These are phyloP conservation scores for Gymnoscelis rufifasciata DNA, from an alignment of 2,888 invertebrate species.

Conservation along the genomic window DNA sequence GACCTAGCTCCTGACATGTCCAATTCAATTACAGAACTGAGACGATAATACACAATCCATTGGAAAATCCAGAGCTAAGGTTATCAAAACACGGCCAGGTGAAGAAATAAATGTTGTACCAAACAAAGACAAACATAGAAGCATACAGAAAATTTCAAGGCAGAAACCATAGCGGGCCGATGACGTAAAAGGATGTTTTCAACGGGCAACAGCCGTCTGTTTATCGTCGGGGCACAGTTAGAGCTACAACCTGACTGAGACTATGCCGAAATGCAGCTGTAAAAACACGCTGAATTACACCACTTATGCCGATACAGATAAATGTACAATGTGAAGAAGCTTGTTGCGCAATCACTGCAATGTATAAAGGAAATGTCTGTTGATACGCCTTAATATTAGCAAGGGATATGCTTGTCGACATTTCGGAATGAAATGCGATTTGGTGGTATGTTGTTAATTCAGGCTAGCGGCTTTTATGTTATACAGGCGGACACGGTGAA, in stretches of 20 bases:
- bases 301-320: slow-evolving; percentile 53
- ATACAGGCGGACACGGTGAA: no score
- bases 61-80: slow-evolving; percentile 14
- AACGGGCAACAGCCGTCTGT: slow-evolving; percentile 73
- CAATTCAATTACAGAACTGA: no score
- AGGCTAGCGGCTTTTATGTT: no score
- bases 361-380: slow-evolving; percentile 11
- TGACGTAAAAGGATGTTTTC: slow-evolving; percentile 80
- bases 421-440: not conserved
- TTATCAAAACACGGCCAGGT: slow-evolving; percentile 15
- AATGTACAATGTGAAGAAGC: slow-evolving; percentile 29
- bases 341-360: slow-evolving; percentile 43
- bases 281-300: slow-evolving; percentile 67
- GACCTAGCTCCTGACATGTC: no score
- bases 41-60: not conserved
- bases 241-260: slow-evolving; percentile 60
- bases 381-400: slow-evolving; percentile 7
- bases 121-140: slow-evolving; percentile 41
- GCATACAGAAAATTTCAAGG: slow-evolving; percentile 41
- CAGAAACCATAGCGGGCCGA: slow-evolving; percentile 62
- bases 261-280: slow-evolving; percentile 71
- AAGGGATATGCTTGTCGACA: not conserved
- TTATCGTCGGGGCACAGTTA: slow-evolving; percentile 72
- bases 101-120: slow-evolving; percentile 30
- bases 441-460: no score